Evolutionary conservation across 2,113 vertebrate species (phyloP).

Genomic region (Fulica atra): DNA sequence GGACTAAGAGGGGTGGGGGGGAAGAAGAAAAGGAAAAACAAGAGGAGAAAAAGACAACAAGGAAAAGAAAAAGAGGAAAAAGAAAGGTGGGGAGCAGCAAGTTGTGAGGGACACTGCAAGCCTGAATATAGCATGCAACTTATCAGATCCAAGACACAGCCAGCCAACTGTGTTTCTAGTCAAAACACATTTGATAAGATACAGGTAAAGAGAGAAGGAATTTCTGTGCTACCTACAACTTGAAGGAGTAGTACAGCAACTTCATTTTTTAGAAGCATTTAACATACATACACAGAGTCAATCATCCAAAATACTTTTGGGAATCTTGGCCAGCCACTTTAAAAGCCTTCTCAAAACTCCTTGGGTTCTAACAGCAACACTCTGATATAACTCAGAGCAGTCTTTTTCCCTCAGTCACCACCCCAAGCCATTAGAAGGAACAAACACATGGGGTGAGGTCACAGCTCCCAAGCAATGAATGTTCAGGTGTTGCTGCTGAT

Average conservation of each 20-base stretch:
- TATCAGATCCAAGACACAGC: not conserved
- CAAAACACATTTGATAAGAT: not conserved
- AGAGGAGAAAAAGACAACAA: no score
- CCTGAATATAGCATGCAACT: not conserved
- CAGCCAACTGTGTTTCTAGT: not conserved
- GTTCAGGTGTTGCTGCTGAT: not conserved
- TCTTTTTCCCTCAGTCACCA: not conserved
- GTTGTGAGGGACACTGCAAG: not conserved
- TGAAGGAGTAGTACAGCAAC: not conserved
- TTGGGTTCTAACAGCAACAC: not conserved
- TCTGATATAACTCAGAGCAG: not conserved
- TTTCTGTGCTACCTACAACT: not conserved
- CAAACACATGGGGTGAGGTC: not conserved
- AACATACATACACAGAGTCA: not conserved
- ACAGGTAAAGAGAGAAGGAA: not conserved
- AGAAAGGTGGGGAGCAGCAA: not conserved
- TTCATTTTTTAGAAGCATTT: constrained; percentile 14
- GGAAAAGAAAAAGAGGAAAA: not conserved
- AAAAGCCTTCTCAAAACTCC: not conserved
- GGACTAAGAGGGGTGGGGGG: fast-evolving
- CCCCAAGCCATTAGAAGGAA: not conserved
- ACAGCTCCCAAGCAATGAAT: not conserved
- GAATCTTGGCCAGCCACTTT: not conserved
- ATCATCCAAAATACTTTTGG: not conserved
- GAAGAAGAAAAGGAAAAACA: no score